Conservation (phyloP, 2,888 invertebrate species). For the Cheilosia variabilis region DNA sequence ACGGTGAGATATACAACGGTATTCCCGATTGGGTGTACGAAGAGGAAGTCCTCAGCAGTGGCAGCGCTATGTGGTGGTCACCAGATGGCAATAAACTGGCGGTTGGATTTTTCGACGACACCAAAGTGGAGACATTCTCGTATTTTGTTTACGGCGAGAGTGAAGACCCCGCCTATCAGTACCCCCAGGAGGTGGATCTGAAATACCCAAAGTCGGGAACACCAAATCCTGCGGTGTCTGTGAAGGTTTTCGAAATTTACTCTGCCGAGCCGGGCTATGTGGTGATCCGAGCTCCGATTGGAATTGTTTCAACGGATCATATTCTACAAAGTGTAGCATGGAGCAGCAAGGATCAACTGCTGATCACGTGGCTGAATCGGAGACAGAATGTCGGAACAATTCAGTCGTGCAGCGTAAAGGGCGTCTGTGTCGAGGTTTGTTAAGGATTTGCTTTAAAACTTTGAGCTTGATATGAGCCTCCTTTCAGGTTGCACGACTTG, state of each 20-base stretch:
- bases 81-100: slow-evolving; percentile 88
- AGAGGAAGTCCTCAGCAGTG: slow-evolving; percentile 91
- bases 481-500: slow-evolving; percentile 84
- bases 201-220: slow-evolving; percentile 93
- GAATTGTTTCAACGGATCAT: slow-evolving; percentile 86
- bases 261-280: slow-evolving; percentile 79
- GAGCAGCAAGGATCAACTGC: slow-evolving; percentile 87
- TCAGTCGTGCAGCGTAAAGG: slow-evolving; percentile 78
- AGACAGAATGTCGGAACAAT: slow-evolving; percentile 88
- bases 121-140: slow-evolving; percentile 86
- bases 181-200: slow-evolving; percentile 87
- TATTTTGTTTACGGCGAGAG: slow-evolving; percentile 88
- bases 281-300: slow-evolving; percentile 85
- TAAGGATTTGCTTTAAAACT: neutral
- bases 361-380: slow-evolving; percentile 93
- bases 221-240: slow-evolving; percentile 88
- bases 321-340: slow-evolving; percentile 90
- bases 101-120: slow-evolving; percentile 90
- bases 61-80: slow-evolving; percentile 92
- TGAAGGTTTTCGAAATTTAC: slow-evolving; percentile 87
- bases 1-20: slow-evolving; percentile 90
- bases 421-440: slow-evolving; percentile 78
- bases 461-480: neutral
- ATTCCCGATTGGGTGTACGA: slow-evolving; percentile 97
- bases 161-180: slow-evolving; percentile 86